Conservation (phyloP, 2,888 invertebrate genomes). For the Fissipunctia ypsillon region DNA sequence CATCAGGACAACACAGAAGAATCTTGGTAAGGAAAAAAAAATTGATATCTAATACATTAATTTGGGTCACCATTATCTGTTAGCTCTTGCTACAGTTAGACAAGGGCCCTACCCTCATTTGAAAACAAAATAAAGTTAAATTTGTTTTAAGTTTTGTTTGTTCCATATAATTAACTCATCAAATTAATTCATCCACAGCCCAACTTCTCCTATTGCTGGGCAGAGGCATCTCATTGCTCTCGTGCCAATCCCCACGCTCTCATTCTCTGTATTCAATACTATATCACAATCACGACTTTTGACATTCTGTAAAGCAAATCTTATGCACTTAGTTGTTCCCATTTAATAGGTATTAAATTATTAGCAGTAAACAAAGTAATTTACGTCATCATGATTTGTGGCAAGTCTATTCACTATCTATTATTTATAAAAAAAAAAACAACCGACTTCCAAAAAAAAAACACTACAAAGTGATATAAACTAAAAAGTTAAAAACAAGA, state of each 20-base stretch:
- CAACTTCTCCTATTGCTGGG: neutral
- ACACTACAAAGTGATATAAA: no score
- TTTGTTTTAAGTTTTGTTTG: neutral
- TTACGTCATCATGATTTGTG: neutral
- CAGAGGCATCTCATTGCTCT: neutral
- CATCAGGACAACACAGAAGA: slow-evolving; percentile 20
- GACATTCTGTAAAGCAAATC: neutral
- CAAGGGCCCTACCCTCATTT: neutral
- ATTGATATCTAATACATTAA: neutral
- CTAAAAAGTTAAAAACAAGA: no score
- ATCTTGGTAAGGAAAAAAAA: slow-evolving; percentile 33
- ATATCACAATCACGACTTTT: neutral
- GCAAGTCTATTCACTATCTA: neutral
- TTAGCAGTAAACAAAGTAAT: neutral
- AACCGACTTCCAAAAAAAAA: no score
- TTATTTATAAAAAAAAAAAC: no score
- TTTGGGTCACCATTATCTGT: neutral
- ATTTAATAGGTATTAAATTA: neutral
- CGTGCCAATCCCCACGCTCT: neutral
- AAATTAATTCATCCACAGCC: neutral
- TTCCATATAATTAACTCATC: no score
- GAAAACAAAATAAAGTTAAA: no score
- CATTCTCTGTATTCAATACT: neutral
- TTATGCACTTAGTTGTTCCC: neutral
- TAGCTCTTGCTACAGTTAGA: neutral